Evolutionary conservation across 2,888 invertebrate species (phyloP), one percentile per base, ranked within the genome.

Genomic region (Cosmia pyralina): DNA sequence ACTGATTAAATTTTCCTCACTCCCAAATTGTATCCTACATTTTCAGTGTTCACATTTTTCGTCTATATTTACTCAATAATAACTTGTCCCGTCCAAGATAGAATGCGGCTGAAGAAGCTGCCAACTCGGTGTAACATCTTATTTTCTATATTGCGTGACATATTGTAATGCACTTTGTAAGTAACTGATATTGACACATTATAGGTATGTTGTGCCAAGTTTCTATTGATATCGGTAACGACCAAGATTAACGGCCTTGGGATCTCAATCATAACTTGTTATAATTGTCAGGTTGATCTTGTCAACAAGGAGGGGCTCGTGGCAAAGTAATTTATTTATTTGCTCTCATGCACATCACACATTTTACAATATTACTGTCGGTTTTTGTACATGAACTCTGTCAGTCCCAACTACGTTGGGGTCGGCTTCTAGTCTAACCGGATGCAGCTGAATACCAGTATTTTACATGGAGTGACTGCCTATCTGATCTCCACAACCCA

Each of bases 21-120:
- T 46, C 38, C 1, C 17, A 10, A 38, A 0, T 55, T 72, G 38
- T 52, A 22, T 34, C 17, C 1, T 34, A 48, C 28, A 50, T 34
- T 69, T 65, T 48, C 53, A 34, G 11, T 11, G 0, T 11, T 22
- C 5, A 83, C 67, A 75, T 66, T 80, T 68, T 17, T 62, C 44
- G 17, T 44, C 67, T 77, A 83, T 76, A 72, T 72, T 76, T 78
- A 70, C 52, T 13, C 63, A 74, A 63, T 55, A 72, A 77, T 82
- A 85, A 71, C 44, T 77, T 69, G 5, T 41, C 52, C 58, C 65
- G 79, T 84, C 69, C 52, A 60, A 48, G n/a, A 44, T 11, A 78
- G 80, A 86, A 85, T 87, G 83, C 80, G 81, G 74, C 46, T 78
- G 70, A 66, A 53, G 22, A 46, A 6, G 62, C 52, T 87, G 85